A percentile compares a stretch with the other conserved stretches of the same genome.
These are phyloP conservation scores for Seriola rivoliana DNA, from an alignment of 2,113 vertebrate species.

Conservation along the genomic window DNA sequence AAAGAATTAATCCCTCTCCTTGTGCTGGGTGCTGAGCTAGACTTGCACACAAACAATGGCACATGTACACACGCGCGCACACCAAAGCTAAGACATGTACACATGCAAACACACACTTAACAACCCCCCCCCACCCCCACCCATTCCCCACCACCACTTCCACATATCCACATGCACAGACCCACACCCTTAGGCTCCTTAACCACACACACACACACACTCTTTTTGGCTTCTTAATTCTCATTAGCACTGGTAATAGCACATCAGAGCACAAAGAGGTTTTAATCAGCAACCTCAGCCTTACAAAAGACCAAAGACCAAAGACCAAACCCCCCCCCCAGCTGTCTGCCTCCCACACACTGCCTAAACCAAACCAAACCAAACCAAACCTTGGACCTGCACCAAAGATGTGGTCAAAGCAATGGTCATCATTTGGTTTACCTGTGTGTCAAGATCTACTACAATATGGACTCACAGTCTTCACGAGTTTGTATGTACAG, in stretches of 20 bases:
- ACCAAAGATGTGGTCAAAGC: slow-evolving; percentile 30
- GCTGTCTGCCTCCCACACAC: slow-evolving; percentile 67
- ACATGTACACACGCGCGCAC: slow-evolving; percentile 44
- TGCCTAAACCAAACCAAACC: slow-evolving; percentile 37
- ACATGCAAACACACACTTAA: slow-evolving; percentile 56
- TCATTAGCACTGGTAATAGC: slow-evolving; percentile 87
- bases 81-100: slow-evolving; percentile 37
- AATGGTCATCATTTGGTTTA: slow-evolving; percentile 18
- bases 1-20: slow-evolving; percentile 87
- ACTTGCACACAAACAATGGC: slow-evolving; percentile 71
- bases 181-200: slow-evolving; percentile 73
- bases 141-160: slow-evolving; percentile 24
- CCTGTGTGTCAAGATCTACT: neutral
- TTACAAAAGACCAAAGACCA: slow-evolving; percentile 41
- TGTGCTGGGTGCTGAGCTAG: slow-evolving; percentile 72
- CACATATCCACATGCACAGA: slow-evolving; percentile 56
- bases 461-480: slow-evolving; percentile 87
- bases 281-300: slow-evolving; percentile 82
- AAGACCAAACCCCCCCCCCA: slow-evolving; percentile 76
- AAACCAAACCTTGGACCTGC: slow-evolving; percentile 41
- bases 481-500: slow-evolving; percentile 97
- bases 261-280: slow-evolving; percentile 85
- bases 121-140: neutral
- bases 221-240: slow-evolving; percentile 83
- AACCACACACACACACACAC: slow-evolving; percentile 63